A percentile compares a stretch with the other conserved stretches of the same genome.
Conservation (phyloP, 2,797 vertebrate genomes). For the Bradypus variegatus region DNA sequence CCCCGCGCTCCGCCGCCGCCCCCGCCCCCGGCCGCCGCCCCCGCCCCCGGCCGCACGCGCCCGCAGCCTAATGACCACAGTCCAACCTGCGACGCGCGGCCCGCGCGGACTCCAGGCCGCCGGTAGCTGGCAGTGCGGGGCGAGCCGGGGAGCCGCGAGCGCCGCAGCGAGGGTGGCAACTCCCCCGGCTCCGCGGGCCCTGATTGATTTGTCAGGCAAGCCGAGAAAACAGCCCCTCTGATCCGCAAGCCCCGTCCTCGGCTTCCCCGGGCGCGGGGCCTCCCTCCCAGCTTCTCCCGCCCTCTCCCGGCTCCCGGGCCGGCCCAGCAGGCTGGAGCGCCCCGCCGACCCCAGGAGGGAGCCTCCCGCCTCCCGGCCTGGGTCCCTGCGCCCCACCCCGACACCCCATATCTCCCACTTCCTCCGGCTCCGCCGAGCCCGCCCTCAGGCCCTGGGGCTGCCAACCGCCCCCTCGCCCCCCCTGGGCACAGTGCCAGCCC, state of each 20-base stretch:
- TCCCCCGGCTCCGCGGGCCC: conserved; percentile 70
- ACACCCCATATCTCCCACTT: neutral
- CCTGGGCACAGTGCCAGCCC: conserved; percentile 47
- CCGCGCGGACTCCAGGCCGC: conserved; percentile 62
- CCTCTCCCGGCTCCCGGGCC: conserved; percentile 34
- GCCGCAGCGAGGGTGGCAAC: conserved; percentile 63
- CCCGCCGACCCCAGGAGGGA: conserved; percentile 51
- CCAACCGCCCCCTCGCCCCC: conserved; percentile 42
- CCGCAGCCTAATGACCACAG: conserved; percentile 67
- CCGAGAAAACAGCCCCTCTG: conserved; percentile 61
- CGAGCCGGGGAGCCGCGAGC: conserved; percentile 52
- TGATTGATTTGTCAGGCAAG: conserved; percentile 77
- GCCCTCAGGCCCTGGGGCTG: conserved; percentile 47
- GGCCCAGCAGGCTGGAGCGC: conserved; percentile 52
- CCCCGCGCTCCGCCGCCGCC: neutral
- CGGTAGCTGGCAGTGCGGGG: conserved; percentile 70
- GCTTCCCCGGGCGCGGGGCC: conserved; percentile 50
- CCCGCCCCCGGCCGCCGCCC: neutral
- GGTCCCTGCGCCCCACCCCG: conserved; percentile 1
- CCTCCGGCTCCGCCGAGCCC: neutral
- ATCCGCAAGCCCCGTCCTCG: conserved; percentile 59
- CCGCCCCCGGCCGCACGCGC: conserved; percentile 41
- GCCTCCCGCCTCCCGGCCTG: conserved; percentile 11
- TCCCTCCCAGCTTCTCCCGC: conserved; percentile 38
- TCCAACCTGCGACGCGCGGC: conserved; percentile 64